Percentiles rank a stretch among this genome's conserved stretches.
Evolutionary conservation across 2,797 vertebrate species (phyloP).

Genomic region (Myripristis jacobus): DNA sequence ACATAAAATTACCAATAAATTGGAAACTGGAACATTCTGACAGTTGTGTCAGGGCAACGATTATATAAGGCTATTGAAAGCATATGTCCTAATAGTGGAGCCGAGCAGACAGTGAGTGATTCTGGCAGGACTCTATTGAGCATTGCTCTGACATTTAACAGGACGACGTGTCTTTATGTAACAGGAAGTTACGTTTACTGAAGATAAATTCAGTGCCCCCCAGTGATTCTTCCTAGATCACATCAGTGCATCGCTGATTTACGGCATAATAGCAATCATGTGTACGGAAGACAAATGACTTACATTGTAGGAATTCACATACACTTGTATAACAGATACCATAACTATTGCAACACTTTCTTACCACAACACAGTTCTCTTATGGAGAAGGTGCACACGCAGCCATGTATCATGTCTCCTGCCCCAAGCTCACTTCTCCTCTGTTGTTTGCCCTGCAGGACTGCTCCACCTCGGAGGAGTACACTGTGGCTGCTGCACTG

Average conservation of each 20-base stretch:
- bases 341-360: not conserved
- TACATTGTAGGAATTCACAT: not conserved
- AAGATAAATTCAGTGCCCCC: slow-evolving; percentile 34
- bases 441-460: slow-evolving; percentile 86
- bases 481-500: slow-evolving; percentile 91
- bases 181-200: slow-evolving; percentile 39
- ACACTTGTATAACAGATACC: not conserved
- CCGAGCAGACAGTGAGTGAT: slow-evolving; percentile 36
- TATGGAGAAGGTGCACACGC: slow-evolving; percentile 19
- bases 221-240: not conserved
- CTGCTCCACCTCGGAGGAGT: slow-evolving; percentile 97
- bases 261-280: slow-evolving; percentile 6
- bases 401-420: slow-evolving; percentile 29
- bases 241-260: slow-evolving; percentile 19
- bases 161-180: slow-evolving; percentile 51
- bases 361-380: not conserved
- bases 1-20: slow-evolving; percentile 65
- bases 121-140: slow-evolving; percentile 46
- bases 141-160: slow-evolving; percentile 46
- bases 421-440: slow-evolving; percentile 44
- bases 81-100: slow-evolving; percentile 68
- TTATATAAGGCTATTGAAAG: slow-evolving; percentile 83
- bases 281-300: not conserved
- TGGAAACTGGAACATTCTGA: slow-evolving; percentile 54
- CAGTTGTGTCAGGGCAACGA: slow-evolving; percentile 65